Base-by-base conservation (phyloP, 2,797 vertebrate genomes). In the Bufotes viridis region DNA sequence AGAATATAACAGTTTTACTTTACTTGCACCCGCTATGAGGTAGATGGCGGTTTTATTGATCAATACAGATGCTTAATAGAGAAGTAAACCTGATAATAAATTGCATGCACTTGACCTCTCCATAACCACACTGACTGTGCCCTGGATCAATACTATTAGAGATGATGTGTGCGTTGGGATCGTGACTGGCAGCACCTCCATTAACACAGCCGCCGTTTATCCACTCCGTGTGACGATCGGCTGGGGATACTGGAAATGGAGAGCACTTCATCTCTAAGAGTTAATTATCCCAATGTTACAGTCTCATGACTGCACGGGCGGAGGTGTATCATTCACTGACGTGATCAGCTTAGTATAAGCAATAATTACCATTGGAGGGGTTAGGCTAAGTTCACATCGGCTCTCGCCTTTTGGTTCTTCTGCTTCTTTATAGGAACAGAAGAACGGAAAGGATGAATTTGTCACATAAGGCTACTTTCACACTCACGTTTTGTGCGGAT, bases 61-160 rank as follows among this genome's bases (percentile, higher is more conserved):
- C 42, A 29, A 84, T 63, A 63, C 22, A 63, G 51, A 26, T 14
- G 9, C 3, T 10, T n/a, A 42, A 72, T 29, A 80, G 65, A 81
- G 12, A 34, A 65, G 86, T 42, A 87, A 63, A 87, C 61, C 11
- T 24, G 26, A 67, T 78, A 78, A 89, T 86, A 57, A 82, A 89
- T 29, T 67, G 79, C 17, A 85, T 51, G 20, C 15, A 76, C 76
- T 65, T 79, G 63, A 70, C 78, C 18, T 82, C 72, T 72, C 24
- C 63, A 49, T 79, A 67, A 79, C 70, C 80, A 26, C 84, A 61
- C 29, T 78, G 49, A 78, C 57, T 51, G 63, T 24, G 72, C n/a
- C 57, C 18, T 17, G 80, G 76, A 89, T 79, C 84, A 83, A 72
- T 88, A 88, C 76, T 74, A n/a, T 81, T 85, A 81, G 70, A 34